phyloP scores from a whole-genome alignment of 2,113 vertebrate genomes.

The Lamprologus sp. region DNA sequence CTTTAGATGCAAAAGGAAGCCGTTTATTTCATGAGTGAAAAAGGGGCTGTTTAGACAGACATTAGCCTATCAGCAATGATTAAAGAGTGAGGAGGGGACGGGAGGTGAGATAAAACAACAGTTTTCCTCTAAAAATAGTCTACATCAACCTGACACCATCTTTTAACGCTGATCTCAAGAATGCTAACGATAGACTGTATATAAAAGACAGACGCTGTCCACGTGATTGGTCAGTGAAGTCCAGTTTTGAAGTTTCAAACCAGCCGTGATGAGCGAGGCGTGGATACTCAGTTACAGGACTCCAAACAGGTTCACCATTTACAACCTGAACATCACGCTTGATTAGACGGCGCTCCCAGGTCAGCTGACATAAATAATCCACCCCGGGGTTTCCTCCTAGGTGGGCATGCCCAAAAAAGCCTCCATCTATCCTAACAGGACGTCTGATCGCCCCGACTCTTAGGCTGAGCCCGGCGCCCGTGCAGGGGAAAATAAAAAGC shows the following conservation, averaged over 20 bases:
- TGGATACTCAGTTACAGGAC: background rate
- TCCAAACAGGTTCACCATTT: background rate
- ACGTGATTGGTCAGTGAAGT: background rate
- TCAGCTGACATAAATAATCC: background rate
- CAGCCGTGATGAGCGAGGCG: background rate
- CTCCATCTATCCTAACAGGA: background rate
- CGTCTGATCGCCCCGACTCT: too few relatives aligned
- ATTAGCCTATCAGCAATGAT: background rate
- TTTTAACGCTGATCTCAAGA: rapidly evolving
- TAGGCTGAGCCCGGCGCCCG: background rate
- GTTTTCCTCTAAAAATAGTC: background rate
- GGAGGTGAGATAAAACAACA: background rate
- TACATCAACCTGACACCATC: background rate
- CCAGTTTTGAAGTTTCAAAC: background rate
- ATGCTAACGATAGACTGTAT: rapidly evolving
- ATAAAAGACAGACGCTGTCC: background rate
- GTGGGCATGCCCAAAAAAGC: background rate
- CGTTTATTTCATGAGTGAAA: background rate
- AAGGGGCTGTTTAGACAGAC: background rate
- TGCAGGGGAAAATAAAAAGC: background rate
- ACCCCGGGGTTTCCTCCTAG: background rate
- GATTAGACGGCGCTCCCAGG: background rate
- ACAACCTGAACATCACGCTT: background rate
- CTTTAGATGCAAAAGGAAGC: background rate
- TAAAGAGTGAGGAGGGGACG: background rate